Base-by-base conservation (phyloP, 2,797 vertebrate species). In the Synanceia verrucosa region DNA sequence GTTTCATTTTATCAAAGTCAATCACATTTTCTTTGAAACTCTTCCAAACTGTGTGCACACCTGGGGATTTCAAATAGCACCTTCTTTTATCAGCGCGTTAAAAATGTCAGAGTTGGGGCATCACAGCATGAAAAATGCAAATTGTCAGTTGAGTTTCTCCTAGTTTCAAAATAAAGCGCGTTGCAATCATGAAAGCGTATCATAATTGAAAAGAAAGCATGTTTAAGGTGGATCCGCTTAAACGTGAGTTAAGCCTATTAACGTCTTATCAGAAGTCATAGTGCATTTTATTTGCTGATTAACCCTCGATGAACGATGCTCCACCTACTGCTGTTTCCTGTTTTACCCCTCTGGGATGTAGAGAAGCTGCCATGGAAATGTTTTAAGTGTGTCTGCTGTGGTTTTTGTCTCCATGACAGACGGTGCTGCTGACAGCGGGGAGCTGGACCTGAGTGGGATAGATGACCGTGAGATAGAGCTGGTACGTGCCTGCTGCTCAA, bases 381-480 rank as follows among this genome's bases (percentile, higher is more conserved):
- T 12, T 65, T 56, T 81, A 29, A 84, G 36, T 51, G 51, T 73
- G 77, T 85, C 59, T 4, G 6, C 65, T 78, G 8, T 82, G 68
- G 19, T 82, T 19, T 86, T 11, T 88, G 73, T 75, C 47, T 80
- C 1, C 65, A 23, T 78, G 85, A 80, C 86, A 98, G 97, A 91
- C 84, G 94, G 84, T 16, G 84, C 85, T 4, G 81, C 86, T 0
- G 96, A 95, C 70, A 94, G 94, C 0, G 97, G 97, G 0, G 97
- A 99, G 75, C 92, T 99, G 83, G 98, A 99, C 92, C 94, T 99
- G 90, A 98, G 93, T 2, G 97, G 97, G 66, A 99, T 99, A 0
- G 97, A 99, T 0, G 98, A 99, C 90, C 88, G 79, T 0, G 97
- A 99, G 92, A 98, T 99, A 9, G 96, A 99, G 89, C 93, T 95